Base-by-base conservation (phyloP, 1,140 invertebrate species). In the Argopecten irradians region DNA sequence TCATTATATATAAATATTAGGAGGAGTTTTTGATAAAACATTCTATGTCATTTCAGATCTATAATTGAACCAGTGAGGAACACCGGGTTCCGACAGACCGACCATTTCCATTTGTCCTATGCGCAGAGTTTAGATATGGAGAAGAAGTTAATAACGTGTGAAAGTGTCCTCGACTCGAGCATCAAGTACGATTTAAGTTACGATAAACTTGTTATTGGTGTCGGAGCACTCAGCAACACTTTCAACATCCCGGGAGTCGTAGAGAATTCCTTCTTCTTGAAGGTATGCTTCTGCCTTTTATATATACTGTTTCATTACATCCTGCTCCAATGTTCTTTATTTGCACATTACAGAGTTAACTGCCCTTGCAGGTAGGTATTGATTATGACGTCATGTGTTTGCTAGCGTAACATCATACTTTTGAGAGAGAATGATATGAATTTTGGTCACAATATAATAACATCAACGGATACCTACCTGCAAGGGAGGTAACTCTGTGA, bases 31-130 rank as follows among this genome's bases (percentile, higher is more conserved):
- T 71, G 55, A 28, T 39, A 8, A 39, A 5, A 39, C 36, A 39
- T 8, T 71, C n/a, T 5, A n/a, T 71, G 22, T 28, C 3, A 28
- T 86, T 87, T 11, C 83, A 95, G 95, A 87, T 96, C 95, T n/a
- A 96, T 96, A 83, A 95, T 95, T 55, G 95, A 96, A 89, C 95
- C 95, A 83, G 90, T 96, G 1, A 91, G 95, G 41, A 95, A 96
- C 89, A 91, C 93, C 34, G 93, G 92, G n/a, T 96, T 96, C 88
- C 87, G 94, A 14, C 90, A 95, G 83, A 91, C 93, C 0, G 90
- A 93, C 71, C 94, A 96, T 89, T 96, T 95, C 87, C 94, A 95
- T 91, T 88, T 95, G 71, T 94, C 95, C 8, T 88, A 92, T 84
- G 95, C 95, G 11, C 91, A 90, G 35, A 86, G 89, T 5, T 36